These are phyloP conservation scores for Crotalus helleri DNA, from an alignment of 2,113 vertebrate species.

Conservation along the genomic window DNA sequence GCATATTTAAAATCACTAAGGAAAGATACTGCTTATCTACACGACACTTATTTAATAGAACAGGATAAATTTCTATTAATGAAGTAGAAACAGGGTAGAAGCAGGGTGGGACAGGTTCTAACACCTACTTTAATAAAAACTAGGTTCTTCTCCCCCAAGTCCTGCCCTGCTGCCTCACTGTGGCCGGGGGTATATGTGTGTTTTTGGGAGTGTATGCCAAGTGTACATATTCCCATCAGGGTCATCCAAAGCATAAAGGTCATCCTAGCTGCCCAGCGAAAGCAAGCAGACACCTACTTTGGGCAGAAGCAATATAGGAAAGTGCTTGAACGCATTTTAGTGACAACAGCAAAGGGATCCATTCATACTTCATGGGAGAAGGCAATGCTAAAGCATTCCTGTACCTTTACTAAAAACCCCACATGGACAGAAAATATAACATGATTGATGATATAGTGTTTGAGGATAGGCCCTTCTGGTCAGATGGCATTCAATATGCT, in stretches of 20 bases:
- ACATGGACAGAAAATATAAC: neutral
- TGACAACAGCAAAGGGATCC: neutral
- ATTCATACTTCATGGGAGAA: neutral
- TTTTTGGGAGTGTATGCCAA: neutral
- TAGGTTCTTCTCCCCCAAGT: neutral
- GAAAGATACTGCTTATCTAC: neutral
- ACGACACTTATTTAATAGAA: neutral
- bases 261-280: neutral
- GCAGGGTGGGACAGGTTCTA: neutral
- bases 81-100: neutral
- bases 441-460: neutral
- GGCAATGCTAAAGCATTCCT: neutral
- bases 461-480: neutral
- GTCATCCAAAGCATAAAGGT: neutral
- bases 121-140: neutral
- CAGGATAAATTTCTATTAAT: neutral
- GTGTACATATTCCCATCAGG: neutral
- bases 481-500: neutral
- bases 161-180: neutral
- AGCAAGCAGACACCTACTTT: neutral
- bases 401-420: neutral
- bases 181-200: neutral
- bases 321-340: neutral
- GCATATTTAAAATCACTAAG: neutral
- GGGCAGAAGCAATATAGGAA: neutral